phyloP scores from a whole-genome alignment of 2,113 vertebrate genomes.

The Callipepla squamata region DNA sequence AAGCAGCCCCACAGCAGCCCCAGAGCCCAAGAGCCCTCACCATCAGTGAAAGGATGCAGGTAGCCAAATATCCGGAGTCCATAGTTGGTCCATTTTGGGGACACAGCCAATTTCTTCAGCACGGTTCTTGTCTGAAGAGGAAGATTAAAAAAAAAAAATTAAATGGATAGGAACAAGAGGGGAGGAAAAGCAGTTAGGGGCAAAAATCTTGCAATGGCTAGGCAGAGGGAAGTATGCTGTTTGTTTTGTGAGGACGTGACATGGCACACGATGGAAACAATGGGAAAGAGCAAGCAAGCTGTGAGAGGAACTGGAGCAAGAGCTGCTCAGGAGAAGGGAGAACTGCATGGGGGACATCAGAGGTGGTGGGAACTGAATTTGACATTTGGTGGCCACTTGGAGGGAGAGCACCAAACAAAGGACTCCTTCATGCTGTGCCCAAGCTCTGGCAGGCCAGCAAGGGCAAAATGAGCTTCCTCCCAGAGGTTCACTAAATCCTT shows the following conservation, averaged over 20 bases:
- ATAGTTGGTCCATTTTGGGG: conserved; percentile 91
- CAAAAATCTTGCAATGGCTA: background rate
- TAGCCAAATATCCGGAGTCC: conserved; percentile 96
- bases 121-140: conserved; percentile 83
- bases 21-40: conserved; percentile 74
- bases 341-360: rapidly evolving
- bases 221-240: background rate
- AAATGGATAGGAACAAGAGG: background rate
- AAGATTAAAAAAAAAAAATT: background rate
- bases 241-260: background rate
- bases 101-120: conserved; percentile 87
- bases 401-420: background rate
- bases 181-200: background rate
- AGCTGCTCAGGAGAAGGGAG: background rate
- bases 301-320: background rate
- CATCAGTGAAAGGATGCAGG: conserved; percentile 85
- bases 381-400: rapidly evolving
- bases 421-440: rapidly evolving
- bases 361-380: background rate
- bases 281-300: background rate
- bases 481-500: background rate
- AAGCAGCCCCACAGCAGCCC: background rate
- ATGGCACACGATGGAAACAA: rapidly evolving
- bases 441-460: background rate
- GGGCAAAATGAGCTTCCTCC: background rate